These are phyloP conservation scores for Noturus placidus DNA, from an alignment of 2,113 vertebrate species.

Conservation along the genomic window DNA sequence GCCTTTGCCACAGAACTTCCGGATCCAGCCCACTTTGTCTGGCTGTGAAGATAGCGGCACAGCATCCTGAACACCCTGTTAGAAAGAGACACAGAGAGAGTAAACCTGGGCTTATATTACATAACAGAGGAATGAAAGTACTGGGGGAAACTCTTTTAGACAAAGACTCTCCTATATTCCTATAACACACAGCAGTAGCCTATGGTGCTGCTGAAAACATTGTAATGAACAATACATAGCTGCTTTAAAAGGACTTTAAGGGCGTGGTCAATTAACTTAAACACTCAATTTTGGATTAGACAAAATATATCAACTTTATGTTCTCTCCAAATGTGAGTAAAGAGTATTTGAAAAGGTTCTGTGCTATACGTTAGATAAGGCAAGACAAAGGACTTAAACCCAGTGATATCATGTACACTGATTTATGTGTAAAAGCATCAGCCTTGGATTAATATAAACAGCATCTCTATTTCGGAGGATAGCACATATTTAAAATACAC, in stretches of 20 bases:
- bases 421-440: not conserved
- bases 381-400: constrained; percentile 36
- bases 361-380: not conserved
- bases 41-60: constrained; percentile 70
- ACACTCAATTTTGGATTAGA: not conserved
- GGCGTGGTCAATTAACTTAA: constrained; percentile 15
- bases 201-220: constrained; percentile 3
- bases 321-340: not conserved
- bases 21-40: constrained; percentile 93
- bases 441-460: not conserved
- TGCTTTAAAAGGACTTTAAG: constrained; percentile 24
- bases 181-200: not conserved
- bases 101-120: not conserved
- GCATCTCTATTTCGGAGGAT: not conserved
- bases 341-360: not conserved
- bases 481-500: not conserved
- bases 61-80: constrained; percentile 82
- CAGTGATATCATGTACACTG: not conserved
- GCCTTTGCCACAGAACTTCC: constrained; percentile 92
- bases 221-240: not conserved
- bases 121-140: constrained; percentile 24
- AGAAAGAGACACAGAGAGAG: constrained; percentile 17
- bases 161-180: not conserved
- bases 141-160: not conserved
- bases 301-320: not conserved